Conservation (phyloP, 1,140 invertebrate species). For the Aethina tumida region DNA sequence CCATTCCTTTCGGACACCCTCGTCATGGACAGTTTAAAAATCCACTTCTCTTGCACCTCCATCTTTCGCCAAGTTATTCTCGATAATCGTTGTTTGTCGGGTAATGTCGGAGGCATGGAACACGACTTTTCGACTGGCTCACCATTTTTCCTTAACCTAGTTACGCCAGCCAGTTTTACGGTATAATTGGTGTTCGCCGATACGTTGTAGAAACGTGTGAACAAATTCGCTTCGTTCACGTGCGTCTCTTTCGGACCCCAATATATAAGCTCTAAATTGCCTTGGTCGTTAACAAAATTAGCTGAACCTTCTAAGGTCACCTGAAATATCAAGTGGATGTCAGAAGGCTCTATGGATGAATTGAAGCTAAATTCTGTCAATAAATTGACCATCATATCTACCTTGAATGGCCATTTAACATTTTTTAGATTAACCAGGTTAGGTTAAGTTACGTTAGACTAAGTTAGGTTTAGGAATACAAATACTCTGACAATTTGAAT, state of each 20-base stretch:
- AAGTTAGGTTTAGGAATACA: no score
- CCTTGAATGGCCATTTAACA: no score
- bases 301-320: constrained; percentile 51
- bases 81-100: constrained; percentile 52
- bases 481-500: no score
- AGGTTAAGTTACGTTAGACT: no score
- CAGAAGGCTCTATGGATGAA: no score
- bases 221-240: constrained; percentile 42
- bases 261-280: constrained; percentile 40
- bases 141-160: constrained; percentile 56
- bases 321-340: no score
- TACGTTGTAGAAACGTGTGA: constrained; percentile 50
- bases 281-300: constrained; percentile 47
- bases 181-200: constrained; percentile 74
- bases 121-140: constrained; percentile 48
- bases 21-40: constrained; percentile 62
- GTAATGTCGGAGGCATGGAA: constrained; percentile 57
- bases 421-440: no score
- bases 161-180: constrained; percentile 58
- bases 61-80: constrained; percentile 62
- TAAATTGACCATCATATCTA: no score
- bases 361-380: no score
- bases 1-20: constrained; percentile 74
- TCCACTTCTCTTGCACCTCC: constrained; percentile 50
- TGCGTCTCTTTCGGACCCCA: constrained; percentile 50